Conservation (phyloP, 2,797 vertebrate species). For the Crenuchus spilurus region DNA sequence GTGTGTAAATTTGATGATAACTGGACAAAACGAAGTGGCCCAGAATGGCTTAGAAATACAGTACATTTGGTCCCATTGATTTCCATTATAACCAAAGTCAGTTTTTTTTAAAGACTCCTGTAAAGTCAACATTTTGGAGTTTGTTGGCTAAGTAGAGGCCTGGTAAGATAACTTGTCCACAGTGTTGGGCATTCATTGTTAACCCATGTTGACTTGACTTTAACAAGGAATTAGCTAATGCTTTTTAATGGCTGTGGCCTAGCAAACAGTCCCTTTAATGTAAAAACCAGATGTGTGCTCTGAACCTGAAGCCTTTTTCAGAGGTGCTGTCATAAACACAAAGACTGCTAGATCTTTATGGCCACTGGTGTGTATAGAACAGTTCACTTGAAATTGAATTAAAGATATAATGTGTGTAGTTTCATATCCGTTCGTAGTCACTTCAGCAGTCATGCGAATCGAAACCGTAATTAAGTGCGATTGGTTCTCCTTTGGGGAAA, state of each 20-base stretch:
- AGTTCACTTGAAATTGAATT: not conserved
- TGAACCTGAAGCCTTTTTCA: slow-evolving; percentile 6
- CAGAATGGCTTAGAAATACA: no score
- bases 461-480: slow-evolving; percentile 28
- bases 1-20: no score
- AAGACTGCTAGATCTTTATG: not conserved
- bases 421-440: no score
- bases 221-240: not conserved
- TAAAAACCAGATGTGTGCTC: slow-evolving; percentile 17
- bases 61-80: no score
- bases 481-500: slow-evolving; percentile 31
- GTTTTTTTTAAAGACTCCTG: no score
- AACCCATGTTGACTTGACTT: not conserved
- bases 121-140: no score
- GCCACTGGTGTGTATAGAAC: no score
- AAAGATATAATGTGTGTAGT: not conserved
- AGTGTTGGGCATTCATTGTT: not conserved
- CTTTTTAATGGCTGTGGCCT: not conserved
- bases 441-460: no score
- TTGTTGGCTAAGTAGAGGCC: no score
- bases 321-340: not conserved
- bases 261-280: slow-evolving; percentile 4
- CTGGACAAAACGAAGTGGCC: no score
- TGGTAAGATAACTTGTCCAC: no score
- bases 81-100: no score